Evolutionary conservation across 2,888 invertebrate species (phyloP).

Genomic region (Hypselothyrea guttata): DNA sequence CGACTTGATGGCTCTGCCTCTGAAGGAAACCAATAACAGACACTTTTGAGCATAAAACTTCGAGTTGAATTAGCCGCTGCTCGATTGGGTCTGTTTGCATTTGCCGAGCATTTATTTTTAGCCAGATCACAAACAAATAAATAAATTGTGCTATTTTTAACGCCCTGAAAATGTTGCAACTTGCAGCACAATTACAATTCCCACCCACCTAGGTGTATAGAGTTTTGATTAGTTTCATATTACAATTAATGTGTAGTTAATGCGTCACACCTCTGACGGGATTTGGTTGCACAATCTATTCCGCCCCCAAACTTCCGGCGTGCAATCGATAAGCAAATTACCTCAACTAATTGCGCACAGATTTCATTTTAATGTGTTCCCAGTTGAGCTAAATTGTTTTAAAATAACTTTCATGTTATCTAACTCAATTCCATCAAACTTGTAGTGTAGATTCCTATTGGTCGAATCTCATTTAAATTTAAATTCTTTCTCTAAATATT

Average conservation of each 20-base stretch:
- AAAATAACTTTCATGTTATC: no score
- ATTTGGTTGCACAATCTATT: conserved; percentile 15
- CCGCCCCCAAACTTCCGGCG: conserved; percentile 19
- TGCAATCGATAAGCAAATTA: conserved; percentile 43
- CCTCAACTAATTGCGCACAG: conserved; percentile 31
- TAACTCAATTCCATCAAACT: no score
- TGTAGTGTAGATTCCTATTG: no score
- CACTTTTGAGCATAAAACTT: conserved; percentile 23
- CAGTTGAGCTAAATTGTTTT: no score
- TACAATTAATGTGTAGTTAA: neutral
- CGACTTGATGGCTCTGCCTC: conserved; percentile 5
- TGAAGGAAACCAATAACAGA: conserved; percentile 40
- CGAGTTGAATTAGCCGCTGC: conserved; percentile 9
- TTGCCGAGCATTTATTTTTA: conserved; percentile 33
- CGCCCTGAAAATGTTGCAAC: conserved; percentile 8
- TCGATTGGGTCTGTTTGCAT: neutral
- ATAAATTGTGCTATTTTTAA: conserved; percentile 33
- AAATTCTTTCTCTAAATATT: no score
- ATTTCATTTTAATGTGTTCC: no score
- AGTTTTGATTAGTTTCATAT: neutral
- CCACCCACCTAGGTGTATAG: neutral
- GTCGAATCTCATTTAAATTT: no score
- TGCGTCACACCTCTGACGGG: conserved; percentile 35
- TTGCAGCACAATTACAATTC: conserved; percentile 5
- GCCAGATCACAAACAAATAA: conserved; percentile 10